phyloP scores from a whole-genome alignment of 2,113 vertebrate species.

The Tangachromis dhanisi region DNA sequence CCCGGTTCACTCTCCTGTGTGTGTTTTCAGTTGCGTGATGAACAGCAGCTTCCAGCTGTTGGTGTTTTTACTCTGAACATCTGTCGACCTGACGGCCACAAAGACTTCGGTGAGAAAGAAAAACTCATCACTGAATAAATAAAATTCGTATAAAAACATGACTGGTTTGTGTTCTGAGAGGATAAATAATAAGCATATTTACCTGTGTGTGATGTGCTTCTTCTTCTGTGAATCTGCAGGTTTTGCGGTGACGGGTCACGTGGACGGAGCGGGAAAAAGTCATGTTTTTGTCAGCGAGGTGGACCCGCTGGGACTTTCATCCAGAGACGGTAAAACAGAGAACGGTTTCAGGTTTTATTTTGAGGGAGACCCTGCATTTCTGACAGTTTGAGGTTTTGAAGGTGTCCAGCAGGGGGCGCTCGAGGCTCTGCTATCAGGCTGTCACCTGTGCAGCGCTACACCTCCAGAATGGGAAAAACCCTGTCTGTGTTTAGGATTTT shows the following conservation, averaged over 20 bases:
- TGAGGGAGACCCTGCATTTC: neutral
- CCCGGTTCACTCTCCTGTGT: neutral
- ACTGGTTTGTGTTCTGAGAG: neutral
- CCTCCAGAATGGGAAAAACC: neutral
- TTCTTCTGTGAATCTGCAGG: slow-evolving; percentile 56
- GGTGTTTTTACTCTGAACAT: neutral
- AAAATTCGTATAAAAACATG: neutral
- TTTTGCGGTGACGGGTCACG: slow-evolving; percentile 86
- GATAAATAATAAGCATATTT: neutral
- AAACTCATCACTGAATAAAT: neutral
- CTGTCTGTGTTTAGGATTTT: neutral
- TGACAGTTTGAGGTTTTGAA: neutral
- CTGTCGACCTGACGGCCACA: neutral
- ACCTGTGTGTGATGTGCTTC: neutral
- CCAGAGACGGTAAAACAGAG: slow-evolving; percentile 70
- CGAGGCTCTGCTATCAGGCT: neutral
- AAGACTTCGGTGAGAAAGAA: slow-evolving; percentile 26
- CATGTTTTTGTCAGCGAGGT: slow-evolving; percentile 84
- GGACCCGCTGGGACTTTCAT: slow-evolving; percentile 75
- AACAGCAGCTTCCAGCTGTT: neutral
- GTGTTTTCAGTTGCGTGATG: neutral
- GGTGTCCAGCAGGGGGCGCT: neutral
- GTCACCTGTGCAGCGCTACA: neutral
- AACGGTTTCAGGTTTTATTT: neutral
- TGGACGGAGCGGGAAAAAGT: slow-evolving; percentile 74